Conservation (phyloP, 2,113 vertebrate genomes). For the Oryctolagus cuniculus region DNA sequence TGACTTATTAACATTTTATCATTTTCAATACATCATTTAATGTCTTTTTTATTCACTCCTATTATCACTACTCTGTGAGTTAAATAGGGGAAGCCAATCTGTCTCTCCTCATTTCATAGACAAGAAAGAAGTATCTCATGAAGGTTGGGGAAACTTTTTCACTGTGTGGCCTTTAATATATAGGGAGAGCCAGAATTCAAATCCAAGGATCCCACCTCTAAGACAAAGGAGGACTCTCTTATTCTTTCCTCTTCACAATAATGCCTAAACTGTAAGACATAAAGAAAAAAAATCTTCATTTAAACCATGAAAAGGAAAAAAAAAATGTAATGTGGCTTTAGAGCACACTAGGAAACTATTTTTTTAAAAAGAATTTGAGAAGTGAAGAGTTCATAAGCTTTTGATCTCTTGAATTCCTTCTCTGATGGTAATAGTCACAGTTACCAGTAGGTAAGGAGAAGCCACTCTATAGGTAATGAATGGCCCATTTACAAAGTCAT, state of each 20-base stretch:
- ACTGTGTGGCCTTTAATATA: neutral
- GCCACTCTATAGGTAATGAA: neutral
- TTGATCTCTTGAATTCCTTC: neutral
- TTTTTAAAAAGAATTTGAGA: neutral
- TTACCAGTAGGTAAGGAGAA: neutral
- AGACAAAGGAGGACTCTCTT: neutral
- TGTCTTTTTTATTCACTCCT: constrained; percentile 35
- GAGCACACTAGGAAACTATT: neutral
- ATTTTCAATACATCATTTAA: constrained; percentile 40
- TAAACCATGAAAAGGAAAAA: constrained; percentile 28
- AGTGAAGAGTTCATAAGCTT: neutral
- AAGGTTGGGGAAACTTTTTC: neutral
- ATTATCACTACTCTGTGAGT: constrained; percentile 18
- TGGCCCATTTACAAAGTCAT: constrained; percentile 8
- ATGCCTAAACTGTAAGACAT: neutral
- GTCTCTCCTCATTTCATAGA: neutral
- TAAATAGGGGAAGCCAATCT: neutral
- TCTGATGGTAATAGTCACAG: neutral
- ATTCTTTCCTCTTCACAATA: neutral
- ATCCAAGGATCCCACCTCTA: neutral
- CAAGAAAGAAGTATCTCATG: neutral
- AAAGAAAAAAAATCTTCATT: neutral
- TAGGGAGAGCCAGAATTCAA: constrained; percentile 20
- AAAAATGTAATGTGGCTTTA: neutral
- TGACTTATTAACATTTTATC: constrained; percentile 54